phyloP scores from a whole-genome alignment of 2,113 vertebrate genomes.

The Micronisus gabar region DNA sequence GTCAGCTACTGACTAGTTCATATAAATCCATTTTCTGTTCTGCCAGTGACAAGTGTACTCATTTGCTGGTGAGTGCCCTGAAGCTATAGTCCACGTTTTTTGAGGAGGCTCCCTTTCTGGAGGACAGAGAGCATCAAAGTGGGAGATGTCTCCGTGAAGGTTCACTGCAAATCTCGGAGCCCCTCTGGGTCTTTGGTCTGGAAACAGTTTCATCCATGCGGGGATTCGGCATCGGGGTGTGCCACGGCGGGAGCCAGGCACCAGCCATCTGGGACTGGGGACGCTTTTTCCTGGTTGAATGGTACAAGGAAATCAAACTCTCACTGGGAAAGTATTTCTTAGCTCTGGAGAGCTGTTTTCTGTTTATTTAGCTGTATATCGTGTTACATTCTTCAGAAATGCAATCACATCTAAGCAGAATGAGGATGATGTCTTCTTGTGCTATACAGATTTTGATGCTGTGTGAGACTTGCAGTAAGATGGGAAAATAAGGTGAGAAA shows the following conservation, averaged over 20 bases:
- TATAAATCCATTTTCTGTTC: neutral
- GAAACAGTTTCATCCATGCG: neutral
- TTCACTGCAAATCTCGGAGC: neutral
- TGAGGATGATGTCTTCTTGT: neutral
- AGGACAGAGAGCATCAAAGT: neutral
- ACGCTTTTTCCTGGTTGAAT: neutral
- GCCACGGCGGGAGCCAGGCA: neutral
- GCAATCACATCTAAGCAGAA: neutral
- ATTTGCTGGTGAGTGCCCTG: neutral
- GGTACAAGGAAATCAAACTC: neutral
- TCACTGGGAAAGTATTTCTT: neutral
- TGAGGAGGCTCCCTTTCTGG: neutral
- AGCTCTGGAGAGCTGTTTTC: neutral
- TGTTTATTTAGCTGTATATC: neutral
- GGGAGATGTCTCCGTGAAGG: neutral
- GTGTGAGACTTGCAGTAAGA: neutral
- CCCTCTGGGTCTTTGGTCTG: neutral
- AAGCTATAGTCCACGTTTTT: neutral
- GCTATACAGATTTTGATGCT: neutral
- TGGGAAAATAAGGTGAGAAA: neutral
- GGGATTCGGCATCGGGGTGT: neutral
- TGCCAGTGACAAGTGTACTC: neutral
- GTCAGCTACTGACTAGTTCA: neutral
- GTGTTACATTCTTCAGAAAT: neutral
- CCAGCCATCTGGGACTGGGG: neutral